phyloP scores from a whole-genome alignment of 1,140 invertebrate genomes.

The Lysiphlebus fabarum region DNA sequence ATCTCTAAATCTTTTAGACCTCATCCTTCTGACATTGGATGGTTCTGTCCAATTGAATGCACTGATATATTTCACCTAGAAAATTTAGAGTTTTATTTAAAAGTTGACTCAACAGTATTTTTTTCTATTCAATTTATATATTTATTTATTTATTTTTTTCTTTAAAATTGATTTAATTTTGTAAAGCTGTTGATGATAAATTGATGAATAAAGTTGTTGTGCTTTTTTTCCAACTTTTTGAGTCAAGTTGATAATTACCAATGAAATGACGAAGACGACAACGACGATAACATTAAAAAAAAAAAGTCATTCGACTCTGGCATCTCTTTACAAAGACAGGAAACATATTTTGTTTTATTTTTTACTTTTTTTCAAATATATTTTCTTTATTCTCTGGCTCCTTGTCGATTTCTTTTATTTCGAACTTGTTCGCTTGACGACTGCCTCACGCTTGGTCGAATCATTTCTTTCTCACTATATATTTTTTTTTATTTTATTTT shows the following conservation, averaged over 20 bases:
- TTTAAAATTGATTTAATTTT: too few species aligned
- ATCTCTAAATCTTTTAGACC: slow-evolving; percentile 40
- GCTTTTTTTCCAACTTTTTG: too few species aligned
- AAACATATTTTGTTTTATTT: slow-evolving; percentile 17
- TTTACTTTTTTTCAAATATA: slow-evolving; percentile 19
- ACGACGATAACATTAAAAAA: too few species aligned
- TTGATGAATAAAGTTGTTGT: too few species aligned
- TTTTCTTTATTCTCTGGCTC: slow-evolving; percentile 14
- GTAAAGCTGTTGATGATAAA: too few species aligned
- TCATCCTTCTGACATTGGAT: slow-evolving; percentile 12
- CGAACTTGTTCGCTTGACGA: too few species aligned
- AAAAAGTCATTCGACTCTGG: background rate
- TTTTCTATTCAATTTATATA: background rate
- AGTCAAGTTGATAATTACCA: slow-evolving; percentile 7
- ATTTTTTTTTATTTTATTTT: background rate
- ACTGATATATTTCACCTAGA: slow-evolving; percentile 5
- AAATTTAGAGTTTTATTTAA: slow-evolving; percentile 6
- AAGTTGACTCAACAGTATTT: slow-evolving; percentile 2
- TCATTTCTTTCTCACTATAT: too few species aligned
- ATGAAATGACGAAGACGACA: too few species aligned
- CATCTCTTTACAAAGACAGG: slow-evolving; percentile 5
- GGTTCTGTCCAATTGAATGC: background rate
- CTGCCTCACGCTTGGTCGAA: too few species aligned
- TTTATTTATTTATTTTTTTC: background rate
- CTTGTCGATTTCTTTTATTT: too few species aligned